Percentiles rank a stretch among this genome's conserved stretches.
Conservation (phyloP, 2,797 vertebrate species). For the Channa striata region DNA sequence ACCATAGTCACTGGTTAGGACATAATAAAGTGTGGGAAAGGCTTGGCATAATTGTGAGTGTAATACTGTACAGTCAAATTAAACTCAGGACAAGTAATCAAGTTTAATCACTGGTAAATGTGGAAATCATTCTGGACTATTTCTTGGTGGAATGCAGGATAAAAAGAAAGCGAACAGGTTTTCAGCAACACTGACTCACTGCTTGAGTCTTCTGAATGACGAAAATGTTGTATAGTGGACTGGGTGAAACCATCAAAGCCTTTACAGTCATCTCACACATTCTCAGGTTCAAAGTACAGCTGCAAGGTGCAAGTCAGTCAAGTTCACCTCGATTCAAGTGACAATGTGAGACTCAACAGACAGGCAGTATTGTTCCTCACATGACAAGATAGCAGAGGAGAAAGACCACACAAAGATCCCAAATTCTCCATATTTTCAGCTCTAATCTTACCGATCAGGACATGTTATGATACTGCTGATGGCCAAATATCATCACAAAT, state of each 20-base stretch:
- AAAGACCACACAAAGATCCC: background rate
- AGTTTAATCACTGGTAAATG: constrained; percentile 9
- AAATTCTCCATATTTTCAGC: background rate
- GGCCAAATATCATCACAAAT: background rate
- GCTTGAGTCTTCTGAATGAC: constrained; percentile 20
- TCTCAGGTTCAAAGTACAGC: constrained; percentile 27
- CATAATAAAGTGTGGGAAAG: constrained; percentile 63
- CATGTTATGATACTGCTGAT: background rate
- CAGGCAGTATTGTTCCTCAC: background rate
- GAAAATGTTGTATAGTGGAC: constrained; percentile 5
- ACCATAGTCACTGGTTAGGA: constrained; percentile 39
- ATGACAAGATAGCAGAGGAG: background rate
- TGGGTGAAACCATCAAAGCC: constrained; percentile 15
- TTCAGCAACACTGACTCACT: background rate
- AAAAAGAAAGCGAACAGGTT: background rate
- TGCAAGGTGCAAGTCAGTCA: constrained; percentile 23
- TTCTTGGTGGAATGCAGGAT: constrained; percentile 7
- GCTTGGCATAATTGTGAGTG: constrained; percentile 35
- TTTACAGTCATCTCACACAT: constrained; percentile 36
- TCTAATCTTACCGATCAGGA: background rate
- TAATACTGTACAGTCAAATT: constrained; percentile 52
- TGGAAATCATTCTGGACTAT: constrained; percentile 20
- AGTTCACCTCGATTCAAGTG: constrained; percentile 31
- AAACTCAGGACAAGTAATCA: constrained; percentile 45
- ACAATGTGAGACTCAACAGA: background rate